Percentiles rank a stretch among this genome's conserved stretches.
Evolutionary conservation across 2,888 invertebrate genomes (phyloP).

Genomic region (Lysandra coridon): DNA sequence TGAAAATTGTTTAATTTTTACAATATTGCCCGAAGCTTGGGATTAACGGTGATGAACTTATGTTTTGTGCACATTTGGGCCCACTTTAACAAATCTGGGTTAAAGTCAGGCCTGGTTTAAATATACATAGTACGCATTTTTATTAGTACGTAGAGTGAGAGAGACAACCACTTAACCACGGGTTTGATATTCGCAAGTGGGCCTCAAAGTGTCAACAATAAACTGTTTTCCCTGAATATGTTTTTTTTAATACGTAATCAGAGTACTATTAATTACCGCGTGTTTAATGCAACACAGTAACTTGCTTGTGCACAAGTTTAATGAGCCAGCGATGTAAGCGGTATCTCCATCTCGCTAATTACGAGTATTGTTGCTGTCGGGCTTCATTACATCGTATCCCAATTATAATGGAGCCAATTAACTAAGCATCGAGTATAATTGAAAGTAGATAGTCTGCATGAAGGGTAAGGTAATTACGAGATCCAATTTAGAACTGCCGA

Average conservation of each 20-base stretch:
- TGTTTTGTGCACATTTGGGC: neutral
- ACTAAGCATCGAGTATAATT: slow-evolving; percentile 76
- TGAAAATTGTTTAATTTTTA: neutral
- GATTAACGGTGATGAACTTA: neutral
- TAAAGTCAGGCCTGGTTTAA: neutral
- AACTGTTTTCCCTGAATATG: neutral
- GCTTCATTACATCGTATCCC: slow-evolving; percentile 63
- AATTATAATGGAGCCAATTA: slow-evolving; percentile 78
- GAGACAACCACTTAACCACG: neutral
- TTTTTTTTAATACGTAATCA: neutral
- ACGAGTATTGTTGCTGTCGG: slow-evolving; percentile 37
- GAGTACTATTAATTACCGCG: neutral
- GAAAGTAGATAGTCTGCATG: slow-evolving; percentile 77
- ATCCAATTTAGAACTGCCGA: slow-evolving; percentile 81
- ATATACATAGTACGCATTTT: neutral
- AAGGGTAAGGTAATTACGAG: slow-evolving; percentile 80
- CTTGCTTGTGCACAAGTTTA: neutral
- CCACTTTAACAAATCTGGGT: neutral
- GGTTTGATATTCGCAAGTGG: neutral
- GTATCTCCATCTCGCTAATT: slow-evolving; percentile 24
- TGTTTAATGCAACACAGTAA: neutral
- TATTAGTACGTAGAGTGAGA: neutral
- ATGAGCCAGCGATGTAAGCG: neutral
- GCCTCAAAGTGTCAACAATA: neutral
- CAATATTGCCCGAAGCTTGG: neutral